A percentile compares a stretch with the other conserved stretches of the same genome.
These are phyloP conservation scores for Lacanobia wlatinum DNA, from an alignment of 2,888 invertebrate species.

Conservation along the genomic window DNA sequence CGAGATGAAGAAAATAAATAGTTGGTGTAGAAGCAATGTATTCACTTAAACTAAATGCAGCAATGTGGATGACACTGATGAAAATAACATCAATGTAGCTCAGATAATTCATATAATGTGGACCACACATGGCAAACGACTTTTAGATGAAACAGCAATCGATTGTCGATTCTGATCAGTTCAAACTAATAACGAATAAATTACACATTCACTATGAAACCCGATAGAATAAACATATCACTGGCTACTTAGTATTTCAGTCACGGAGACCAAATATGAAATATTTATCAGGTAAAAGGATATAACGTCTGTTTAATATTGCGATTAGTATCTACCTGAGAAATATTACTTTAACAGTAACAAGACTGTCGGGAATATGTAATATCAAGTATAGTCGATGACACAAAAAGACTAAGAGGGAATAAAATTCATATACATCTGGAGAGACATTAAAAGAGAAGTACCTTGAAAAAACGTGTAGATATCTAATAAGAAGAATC, in stretches of 20 bases:
- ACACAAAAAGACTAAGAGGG: background rate
- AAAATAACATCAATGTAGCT: background rate
- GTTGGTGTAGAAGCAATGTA: background rate
- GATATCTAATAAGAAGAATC: slow-evolving; percentile 8
- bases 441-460: background rate
- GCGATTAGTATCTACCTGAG: slow-evolving; percentile 29
- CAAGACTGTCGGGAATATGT: background rate
- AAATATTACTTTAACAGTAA: slow-evolving; percentile 10
- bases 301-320: slow-evolving; percentile 33
- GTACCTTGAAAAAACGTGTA: background rate
- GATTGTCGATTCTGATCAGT: slow-evolving; percentile 9
- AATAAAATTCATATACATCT: background rate
- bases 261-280: slow-evolving; percentile 48
- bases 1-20: slow-evolving; percentile 5
- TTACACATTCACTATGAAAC: background rate
- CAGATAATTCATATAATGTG: background rate
- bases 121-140: background rate
- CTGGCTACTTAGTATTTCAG: slow-evolving; percentile 1
- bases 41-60: background rate
- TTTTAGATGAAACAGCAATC: background rate
- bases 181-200: background rate
- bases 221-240: slow-evolving; percentile 13
- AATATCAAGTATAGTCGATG: background rate
- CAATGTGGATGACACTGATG: background rate
- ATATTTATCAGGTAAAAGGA: slow-evolving; percentile 28